These are phyloP conservation scores for Scrobipalpa costella DNA, from an alignment of 2,888 invertebrate genomes.

Conservation along the genomic window DNA sequence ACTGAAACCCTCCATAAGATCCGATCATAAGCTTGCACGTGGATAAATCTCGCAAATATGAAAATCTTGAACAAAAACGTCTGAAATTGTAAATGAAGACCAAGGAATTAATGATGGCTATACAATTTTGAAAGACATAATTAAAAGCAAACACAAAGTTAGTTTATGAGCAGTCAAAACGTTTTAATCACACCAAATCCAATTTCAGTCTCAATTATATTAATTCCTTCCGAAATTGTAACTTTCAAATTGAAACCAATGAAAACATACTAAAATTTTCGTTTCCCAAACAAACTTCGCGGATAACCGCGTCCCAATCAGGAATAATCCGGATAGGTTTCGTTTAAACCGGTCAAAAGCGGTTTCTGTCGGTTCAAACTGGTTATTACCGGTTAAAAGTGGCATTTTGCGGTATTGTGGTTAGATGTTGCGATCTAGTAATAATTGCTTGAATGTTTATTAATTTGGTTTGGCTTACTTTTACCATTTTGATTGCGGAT, in stretches of 20 bases:
- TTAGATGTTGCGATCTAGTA: background rate
- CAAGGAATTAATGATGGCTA: background rate
- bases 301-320: slow-evolving; percentile 15
- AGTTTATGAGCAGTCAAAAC: background rate
- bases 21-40: too few species aligned
- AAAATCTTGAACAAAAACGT: too few species aligned
- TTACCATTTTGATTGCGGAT: background rate
- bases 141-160: slow-evolving; percentile 2
- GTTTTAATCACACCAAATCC: background rate
- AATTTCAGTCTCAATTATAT: background rate
- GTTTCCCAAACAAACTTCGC: slow-evolving; percentile 16
- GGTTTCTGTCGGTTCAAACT: background rate
- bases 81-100: too few species aligned
- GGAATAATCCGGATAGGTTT: slow-evolving; percentile 15
- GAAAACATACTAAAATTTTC: slow-evolving; percentile 7
- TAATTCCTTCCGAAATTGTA: background rate
- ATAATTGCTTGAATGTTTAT: background rate
- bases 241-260: background rate
- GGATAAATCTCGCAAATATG: too few species aligned
- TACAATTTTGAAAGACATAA: background rate
- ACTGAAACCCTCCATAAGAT: too few species aligned
- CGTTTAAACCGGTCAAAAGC: background rate
- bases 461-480: background rate
- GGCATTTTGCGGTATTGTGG: slow-evolving; percentile 10
- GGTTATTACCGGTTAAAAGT: slow-evolving; percentile 11